Conservation (phyloP, 2,797 vertebrate species). For the Coregonus sp. region DNA sequence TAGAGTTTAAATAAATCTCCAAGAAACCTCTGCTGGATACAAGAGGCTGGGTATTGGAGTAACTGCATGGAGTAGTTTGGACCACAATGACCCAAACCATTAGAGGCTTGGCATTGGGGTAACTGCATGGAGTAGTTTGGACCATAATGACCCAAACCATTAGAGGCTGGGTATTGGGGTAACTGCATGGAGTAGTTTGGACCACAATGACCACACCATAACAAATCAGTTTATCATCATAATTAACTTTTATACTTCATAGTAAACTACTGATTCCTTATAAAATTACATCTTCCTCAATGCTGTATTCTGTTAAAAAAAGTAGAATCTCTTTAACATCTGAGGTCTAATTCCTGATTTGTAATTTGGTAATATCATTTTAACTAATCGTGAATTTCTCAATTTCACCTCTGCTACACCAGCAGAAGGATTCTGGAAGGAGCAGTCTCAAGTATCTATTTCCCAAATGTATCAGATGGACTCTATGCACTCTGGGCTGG, state of each 20-base stretch:
- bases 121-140: no score
- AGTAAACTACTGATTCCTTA: no score
- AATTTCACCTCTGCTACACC: background rate
- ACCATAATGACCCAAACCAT: no score
- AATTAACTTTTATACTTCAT: no score
- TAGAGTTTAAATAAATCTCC: slow-evolving; percentile 58
- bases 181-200: background rate
- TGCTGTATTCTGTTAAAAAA: no score
- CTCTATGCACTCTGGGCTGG: slow-evolving; percentile 53
- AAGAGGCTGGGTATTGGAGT: no score
- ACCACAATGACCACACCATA: slow-evolving; percentile 5
- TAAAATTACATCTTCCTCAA: no score
- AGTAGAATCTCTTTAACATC: background rate
- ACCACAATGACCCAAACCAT: no score
- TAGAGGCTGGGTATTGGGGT: no score
- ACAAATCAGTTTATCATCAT: no score
- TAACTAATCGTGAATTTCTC: background rate
- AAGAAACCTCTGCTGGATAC: background rate
- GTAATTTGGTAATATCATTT: slow-evolving; percentile 35
- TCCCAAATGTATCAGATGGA: slow-evolving; percentile 51
- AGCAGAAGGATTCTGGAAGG: slow-evolving; percentile 53
- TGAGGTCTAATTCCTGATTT: slow-evolving; percentile 38
- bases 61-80: no score
- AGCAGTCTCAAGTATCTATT: slow-evolving; percentile 32
- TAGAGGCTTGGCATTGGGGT: no score